phyloP scores from a whole-genome alignment of 2,113 vertebrate species.

The Sylvicapra grimmia region DNA sequence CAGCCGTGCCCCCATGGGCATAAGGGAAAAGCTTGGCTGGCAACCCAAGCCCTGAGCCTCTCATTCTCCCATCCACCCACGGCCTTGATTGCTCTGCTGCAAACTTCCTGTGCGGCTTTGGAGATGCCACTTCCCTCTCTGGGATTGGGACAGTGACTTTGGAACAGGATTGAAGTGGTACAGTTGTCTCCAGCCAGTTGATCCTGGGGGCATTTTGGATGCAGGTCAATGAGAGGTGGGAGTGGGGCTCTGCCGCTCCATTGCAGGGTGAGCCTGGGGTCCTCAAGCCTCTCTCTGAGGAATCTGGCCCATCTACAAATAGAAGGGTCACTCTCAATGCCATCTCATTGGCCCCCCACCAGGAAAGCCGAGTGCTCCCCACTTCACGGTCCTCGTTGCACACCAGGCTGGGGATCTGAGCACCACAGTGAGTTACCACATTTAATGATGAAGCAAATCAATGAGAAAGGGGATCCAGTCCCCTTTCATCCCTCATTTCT shows the following conservation, averaged over 20 bases:
- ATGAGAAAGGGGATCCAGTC: neutral
- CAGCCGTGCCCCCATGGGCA: neutral
- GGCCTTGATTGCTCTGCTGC: neutral
- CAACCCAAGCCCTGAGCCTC: neutral
- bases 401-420: neutral
- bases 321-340: neutral
- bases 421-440: neutral
- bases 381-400: neutral
- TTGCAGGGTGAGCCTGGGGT: neutral
- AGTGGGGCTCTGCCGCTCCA: neutral
- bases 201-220: no score
- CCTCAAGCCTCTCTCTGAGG: neutral
- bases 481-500: neutral
- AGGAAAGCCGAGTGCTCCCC: neutral
- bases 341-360: neutral
- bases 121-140: neutral
- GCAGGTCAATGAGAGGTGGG: no score
- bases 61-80: neutral
- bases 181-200: no score
- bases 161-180: neutral
- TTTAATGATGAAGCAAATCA: neutral
- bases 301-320: neutral
- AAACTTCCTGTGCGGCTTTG: neutral
- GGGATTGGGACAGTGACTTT: neutral
- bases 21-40: neutral